A percentile compares a stretch with the other conserved stretches of the same genome.
phyloP scores from a whole-genome alignment of 2,113 vertebrate species.

The Phylloscopus trochilus region DNA sequence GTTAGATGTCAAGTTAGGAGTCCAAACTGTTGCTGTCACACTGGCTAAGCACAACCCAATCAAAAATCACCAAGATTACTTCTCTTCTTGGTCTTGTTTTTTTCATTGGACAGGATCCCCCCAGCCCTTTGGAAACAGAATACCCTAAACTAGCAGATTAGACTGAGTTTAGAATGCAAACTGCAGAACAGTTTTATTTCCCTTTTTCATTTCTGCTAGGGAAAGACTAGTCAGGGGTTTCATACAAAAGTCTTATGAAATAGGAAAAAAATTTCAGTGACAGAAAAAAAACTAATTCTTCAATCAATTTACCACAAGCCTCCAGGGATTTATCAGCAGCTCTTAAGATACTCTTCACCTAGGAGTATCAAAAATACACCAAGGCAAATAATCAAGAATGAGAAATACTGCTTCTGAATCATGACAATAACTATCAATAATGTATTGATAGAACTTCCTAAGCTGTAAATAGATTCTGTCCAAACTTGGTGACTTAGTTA shows the following conservation, averaged over 20 bases:
- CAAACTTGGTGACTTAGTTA: not conserved
- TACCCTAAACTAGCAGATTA: not conserved
- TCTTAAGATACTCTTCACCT: not conserved
- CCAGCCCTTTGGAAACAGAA: not conserved
- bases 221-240: not conserved
- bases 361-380: not conserved
- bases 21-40: not conserved
- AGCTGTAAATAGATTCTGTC: not conserved
- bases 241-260: not conserved
- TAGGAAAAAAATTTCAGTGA: not conserved
- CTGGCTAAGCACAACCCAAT: not conserved
- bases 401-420: not conserved
- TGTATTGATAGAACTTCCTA: not conserved
- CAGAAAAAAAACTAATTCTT: not conserved
- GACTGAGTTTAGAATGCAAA: not conserved
- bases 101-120: rapidly evolving
- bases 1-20: not conserved
- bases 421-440: not conserved
- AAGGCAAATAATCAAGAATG: not conserved
- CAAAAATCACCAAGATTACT: not conserved
- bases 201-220: not conserved
- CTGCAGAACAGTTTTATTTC: not conserved
- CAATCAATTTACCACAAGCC: not conserved
- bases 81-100: not conserved
- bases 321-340: not conserved